phyloP scores from a whole-genome alignment of 2,113 vertebrate species.

The Synchiropus splendidus region DNA sequence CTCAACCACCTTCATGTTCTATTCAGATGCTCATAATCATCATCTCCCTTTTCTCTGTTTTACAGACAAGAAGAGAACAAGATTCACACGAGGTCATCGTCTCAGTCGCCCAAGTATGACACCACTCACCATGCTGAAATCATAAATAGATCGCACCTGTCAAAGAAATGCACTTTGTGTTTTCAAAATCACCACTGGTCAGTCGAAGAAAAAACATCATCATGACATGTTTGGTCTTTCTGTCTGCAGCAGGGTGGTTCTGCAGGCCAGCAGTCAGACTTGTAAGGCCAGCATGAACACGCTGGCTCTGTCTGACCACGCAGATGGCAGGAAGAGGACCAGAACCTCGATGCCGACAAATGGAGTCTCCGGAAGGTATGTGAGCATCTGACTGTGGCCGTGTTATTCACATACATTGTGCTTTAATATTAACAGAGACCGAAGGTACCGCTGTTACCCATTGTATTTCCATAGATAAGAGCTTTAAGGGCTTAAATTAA shows the following conservation, averaged over 20 bases:
- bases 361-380: slow-evolving; percentile 49
- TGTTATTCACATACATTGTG: too few relatives aligned
- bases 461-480: too few relatives aligned
- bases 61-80: slow-evolving; percentile 70
- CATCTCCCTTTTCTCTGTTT: slow-evolving; percentile 32
- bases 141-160: too few relatives aligned
- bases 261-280: slow-evolving; percentile 81
- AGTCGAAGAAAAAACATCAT: not conserved
- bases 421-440: too few relatives aligned
- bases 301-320: slow-evolving; percentile 70
- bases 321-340: slow-evolving; percentile 81
- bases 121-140: too few relatives aligned
- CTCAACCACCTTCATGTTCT: not conserved
- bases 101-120: slow-evolving; percentile 56
- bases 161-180: too few relatives aligned
- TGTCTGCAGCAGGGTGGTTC: slow-evolving; percentile 69
- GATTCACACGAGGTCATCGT: slow-evolving; percentile 65
- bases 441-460: too few relatives aligned
- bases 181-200: too few relatives aligned
- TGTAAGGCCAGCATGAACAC: slow-evolving; percentile 70
- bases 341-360: slow-evolving; percentile 60
- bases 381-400: slow-evolving; percentile 3
- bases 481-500: too few relatives aligned
- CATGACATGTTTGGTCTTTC: not conserved
- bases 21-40: too few relatives aligned